A percentile compares a stretch with the other conserved stretches of the same genome.
Conservation (phyloP, 2,888 invertebrate genomes). For the Philhelius pedissequus region DNA sequence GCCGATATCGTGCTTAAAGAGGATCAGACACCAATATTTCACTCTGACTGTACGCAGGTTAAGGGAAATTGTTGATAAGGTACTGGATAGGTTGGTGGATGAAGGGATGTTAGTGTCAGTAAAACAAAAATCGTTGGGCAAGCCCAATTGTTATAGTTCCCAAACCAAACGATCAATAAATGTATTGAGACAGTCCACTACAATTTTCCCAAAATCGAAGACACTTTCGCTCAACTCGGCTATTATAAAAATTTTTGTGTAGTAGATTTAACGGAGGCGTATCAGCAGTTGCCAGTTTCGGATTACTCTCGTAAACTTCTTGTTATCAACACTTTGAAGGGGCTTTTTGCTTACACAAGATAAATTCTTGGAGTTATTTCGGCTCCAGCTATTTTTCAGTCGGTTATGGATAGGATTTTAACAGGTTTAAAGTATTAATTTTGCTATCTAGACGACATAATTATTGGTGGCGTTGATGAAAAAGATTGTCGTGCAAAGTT, state of each 20-base stretch:
- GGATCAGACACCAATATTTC: slow-evolving; percentile 55
- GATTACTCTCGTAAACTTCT: slow-evolving; percentile 57
- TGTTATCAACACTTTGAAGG: slow-evolving; percentile 65
- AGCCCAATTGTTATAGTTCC: slow-evolving; percentile 71
- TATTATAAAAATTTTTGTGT: slow-evolving; percentile 60
- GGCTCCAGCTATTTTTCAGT: slow-evolving; percentile 40
- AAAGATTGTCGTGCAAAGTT: not conserved
- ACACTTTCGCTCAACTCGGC: slow-evolving; percentile 71
- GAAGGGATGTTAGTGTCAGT: slow-evolving; percentile 61
- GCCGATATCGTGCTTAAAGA: slow-evolving; percentile 15
- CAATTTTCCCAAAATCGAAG: slow-evolving; percentile 71
- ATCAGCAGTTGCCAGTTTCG: slow-evolving; percentile 62
- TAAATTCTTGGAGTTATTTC: slow-evolving; percentile 39
- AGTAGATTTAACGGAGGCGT: slow-evolving; percentile 65
- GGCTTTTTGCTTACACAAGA: slow-evolving; percentile 11
- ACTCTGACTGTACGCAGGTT: slow-evolving; percentile 64
- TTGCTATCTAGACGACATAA: slow-evolving; percentile 42
- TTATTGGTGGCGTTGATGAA: slow-evolving; percentile 12
- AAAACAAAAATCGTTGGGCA: slow-evolving; percentile 69
- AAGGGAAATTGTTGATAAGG: slow-evolving; percentile 59
- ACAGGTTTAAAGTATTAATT: not conserved
- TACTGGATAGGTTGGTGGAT: slow-evolving; percentile 55
- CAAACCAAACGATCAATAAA: slow-evolving; percentile 69
- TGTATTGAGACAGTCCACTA: slow-evolving; percentile 69
- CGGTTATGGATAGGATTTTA: slow-evolving; percentile 40